Evolutionary conservation across 2,113 vertebrate genomes (phyloP).

Genomic region (Hydropotes inermis): DNA sequence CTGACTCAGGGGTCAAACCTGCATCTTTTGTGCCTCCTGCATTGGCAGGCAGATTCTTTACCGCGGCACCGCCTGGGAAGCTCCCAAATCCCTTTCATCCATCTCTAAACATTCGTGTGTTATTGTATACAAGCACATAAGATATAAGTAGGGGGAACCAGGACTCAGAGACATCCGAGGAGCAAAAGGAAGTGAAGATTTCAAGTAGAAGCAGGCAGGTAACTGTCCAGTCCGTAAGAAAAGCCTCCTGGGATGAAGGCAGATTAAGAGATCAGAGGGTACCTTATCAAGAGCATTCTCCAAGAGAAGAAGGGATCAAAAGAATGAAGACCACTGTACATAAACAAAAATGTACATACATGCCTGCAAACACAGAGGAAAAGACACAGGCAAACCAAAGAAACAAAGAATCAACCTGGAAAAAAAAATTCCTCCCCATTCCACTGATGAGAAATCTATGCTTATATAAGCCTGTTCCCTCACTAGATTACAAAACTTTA

Average conservation of each 20-base stretch:
- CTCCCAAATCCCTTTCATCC: neutral
- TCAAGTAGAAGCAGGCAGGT: neutral
- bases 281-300: neutral
- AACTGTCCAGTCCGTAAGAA: neutral
- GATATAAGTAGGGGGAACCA: neutral
- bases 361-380: accelerated
- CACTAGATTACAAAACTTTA: neutral
- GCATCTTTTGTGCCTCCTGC: neutral
- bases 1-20: neutral
- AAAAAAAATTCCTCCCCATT: neutral
- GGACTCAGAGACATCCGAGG: neutral
- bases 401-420: neutral
- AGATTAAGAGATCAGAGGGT: neutral
- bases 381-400: neutral
- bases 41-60: neutral
- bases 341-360: neutral
- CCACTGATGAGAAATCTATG: neutral
- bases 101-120: neutral
- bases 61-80: neutral
- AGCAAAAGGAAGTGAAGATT: neutral
- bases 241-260: neutral
- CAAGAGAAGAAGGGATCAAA: neutral
- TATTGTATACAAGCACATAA: neutral
- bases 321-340: neutral
- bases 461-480: neutral